Evolutionary conservation across 2,888 invertebrate genomes (phyloP).

Genomic region (Neocrepidodera transversa): DNA sequence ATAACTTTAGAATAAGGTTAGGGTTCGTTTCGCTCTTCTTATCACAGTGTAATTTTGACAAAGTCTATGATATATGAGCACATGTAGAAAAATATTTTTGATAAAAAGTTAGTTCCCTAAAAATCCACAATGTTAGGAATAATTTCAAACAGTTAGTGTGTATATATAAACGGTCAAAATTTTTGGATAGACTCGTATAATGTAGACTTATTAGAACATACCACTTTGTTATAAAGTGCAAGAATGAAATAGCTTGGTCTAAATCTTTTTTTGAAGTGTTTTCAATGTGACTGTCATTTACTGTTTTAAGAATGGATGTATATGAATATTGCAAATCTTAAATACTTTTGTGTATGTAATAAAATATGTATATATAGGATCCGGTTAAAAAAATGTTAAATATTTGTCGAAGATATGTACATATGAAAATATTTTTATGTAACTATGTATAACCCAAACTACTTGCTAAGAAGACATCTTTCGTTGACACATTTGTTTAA

Average conservation of each 20-base stretch:
- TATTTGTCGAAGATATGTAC: slow-evolving; percentile 19
- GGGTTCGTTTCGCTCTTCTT: not conserved
- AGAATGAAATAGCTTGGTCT: no score
- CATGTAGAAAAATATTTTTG: slow-evolving; percentile 11
- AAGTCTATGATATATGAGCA: no score
- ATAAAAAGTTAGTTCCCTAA: not conserved
- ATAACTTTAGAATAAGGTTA: slow-evolving; percentile 9
- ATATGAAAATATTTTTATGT: slow-evolving; percentile 22
- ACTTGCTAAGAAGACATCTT: slow-evolving; percentile 13
- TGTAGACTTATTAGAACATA: no score
- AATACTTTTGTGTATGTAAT: no score
- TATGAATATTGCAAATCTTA: no score
- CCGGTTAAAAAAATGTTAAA: slow-evolving; percentile 10
- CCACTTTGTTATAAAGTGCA: no score
- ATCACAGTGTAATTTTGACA: not conserved
- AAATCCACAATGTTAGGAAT: not conserved
- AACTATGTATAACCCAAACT: slow-evolving; percentile 1
- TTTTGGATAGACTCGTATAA: no score
- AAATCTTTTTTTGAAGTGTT: no score
- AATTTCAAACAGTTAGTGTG: no score
- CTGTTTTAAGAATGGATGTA: no score
- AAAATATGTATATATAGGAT: slow-evolving; percentile 7
- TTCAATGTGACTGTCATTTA: no score
- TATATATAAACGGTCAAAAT: no score
- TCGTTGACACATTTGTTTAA: slow-evolving; percentile 1